Evolutionary conservation across 64 coral and sea anemone genomes (phyloP), one percentile per base, ranked within the genome.

Genomic region (Acropora yongei): DNA sequence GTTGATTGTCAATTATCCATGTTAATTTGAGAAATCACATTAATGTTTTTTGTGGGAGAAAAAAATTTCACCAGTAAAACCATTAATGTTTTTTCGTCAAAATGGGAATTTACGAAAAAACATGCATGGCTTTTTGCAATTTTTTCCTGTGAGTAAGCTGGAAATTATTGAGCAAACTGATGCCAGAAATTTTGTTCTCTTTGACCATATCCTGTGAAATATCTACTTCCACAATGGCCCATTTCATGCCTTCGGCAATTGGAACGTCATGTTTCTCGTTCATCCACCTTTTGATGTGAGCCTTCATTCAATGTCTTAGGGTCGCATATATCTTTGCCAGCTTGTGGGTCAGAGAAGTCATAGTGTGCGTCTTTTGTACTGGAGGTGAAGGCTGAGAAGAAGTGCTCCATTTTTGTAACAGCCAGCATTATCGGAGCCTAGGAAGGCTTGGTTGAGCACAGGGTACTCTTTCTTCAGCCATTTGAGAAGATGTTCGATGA

Each of bases 361-460:
- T 77, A 77, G 44, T 41, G 10, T 5, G 0, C 3, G 44, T 48
- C 43, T 9, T 48, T 13, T 16, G 49, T 77, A 10, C 75, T 4
- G 5, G 75, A 47, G 14, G 14, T 12, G 74, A 10, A 76, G 45
- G 41, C 74, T 45, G 16, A 76, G 74, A 76, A 17, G 74, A 76
- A 76, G 41, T 0, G 74, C 74, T 76, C 74, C 16, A 10, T 76
- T 76, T 42, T 76, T 76, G 74, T 14, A 44, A 74, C 72, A 74
- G 72, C 40, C 72, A 74, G 72, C 72, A 74, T 74, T 74, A 74
- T 74, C 41, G 30, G 72, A 74, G 18, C 72, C 2, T 30, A 74
- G 1, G 20, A 6, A 74, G 17, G 19, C 3, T 30, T 74, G 41
- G 19, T 74, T 74, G 17, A 74, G 72, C 19, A 41, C 41, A 2